Conservation (phyloP, 2,113 vertebrate genomes). For the Aix galericulata region DNA sequence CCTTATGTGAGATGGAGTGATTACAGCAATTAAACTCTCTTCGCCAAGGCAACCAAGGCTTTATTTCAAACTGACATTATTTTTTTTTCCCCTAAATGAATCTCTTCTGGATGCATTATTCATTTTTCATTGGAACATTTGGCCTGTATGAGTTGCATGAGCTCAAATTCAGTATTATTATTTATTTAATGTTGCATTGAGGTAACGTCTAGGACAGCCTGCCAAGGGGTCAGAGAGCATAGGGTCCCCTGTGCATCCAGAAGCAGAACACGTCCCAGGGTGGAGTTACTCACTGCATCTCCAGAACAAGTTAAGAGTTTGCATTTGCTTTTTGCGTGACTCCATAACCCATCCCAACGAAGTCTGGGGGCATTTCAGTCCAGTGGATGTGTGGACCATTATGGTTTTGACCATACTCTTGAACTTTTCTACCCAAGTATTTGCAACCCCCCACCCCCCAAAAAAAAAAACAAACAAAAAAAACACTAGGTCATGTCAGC, state of each 20-base stretch:
- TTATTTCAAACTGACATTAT: constrained; percentile 27
- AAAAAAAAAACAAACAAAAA: not conserved
- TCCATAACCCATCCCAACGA: not conserved
- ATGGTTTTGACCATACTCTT: not conserved
- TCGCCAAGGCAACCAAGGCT: constrained; percentile 61
- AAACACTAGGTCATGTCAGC: not conserved
- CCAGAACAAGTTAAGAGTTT: not conserved
- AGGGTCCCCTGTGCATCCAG: not conserved
- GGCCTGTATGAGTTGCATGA: not conserved
- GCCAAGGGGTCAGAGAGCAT: not conserved
- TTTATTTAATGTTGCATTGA: constrained; percentile 49
- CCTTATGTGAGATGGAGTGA: constrained; percentile 58
- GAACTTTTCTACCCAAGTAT: not conserved
- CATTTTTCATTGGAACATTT: constrained; percentile 49
- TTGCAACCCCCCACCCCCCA: not conserved
- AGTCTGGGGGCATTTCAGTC: not conserved
- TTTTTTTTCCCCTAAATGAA: not conserved
- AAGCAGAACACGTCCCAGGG: not conserved
- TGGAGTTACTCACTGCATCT: not conserved
- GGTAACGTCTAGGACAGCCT: not conserved
- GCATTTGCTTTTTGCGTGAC: not conserved
- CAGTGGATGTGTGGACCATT: not conserved
- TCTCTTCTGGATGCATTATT: constrained; percentile 53
- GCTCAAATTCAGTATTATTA: constrained; percentile 16
- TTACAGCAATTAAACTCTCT: constrained; percentile 62